These are phyloP conservation scores for Rhinatrema bivittatum DNA, from an alignment of 2,797 vertebrate species.

Conservation along the genomic window DNA sequence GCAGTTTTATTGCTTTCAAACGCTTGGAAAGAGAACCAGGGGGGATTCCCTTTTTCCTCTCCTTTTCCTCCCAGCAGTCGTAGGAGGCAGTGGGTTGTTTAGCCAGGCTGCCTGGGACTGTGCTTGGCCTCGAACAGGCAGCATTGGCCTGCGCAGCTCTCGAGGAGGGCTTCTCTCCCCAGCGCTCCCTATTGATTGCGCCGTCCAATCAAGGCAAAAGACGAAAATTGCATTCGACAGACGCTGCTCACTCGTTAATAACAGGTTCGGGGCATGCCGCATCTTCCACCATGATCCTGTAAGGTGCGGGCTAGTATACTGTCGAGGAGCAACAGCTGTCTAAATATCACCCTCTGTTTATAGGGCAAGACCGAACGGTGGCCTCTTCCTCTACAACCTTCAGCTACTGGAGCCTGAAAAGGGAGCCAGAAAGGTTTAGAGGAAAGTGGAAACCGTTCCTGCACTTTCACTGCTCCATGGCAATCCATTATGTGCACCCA, in stretches of 20 bases:
- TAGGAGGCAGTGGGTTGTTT: no score
- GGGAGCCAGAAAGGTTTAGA: not conserved
- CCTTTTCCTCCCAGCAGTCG: no score
- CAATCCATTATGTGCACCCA: no score
- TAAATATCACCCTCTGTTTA: constrained; percentile 53
- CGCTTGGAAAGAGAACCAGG: no score
- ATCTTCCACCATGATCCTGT: constrained; percentile 61
- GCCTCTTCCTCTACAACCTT: constrained; percentile 44
- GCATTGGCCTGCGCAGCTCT: no score
- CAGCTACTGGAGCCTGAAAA: constrained; percentile 28
- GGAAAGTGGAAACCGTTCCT: not conserved
- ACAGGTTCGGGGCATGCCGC: constrained; percentile 58
- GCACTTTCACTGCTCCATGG: no score
- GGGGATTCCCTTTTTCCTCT: no score
- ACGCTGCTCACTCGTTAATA: constrained; percentile 68
- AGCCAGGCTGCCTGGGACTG: no score
- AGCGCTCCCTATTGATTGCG: constrained; percentile 62
- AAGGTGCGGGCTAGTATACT: no score
- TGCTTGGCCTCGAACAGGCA: no score
- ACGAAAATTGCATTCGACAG: constrained; percentile 69
- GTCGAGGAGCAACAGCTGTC: constrained; percentile 52
- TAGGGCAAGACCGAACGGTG: constrained; percentile 20
- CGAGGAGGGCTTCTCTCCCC: constrained; percentile 27
- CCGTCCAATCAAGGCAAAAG: constrained; percentile 47
- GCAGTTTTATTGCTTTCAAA: no score